Evolutionary conservation across 2,797 vertebrate species (phyloP), one percentile per base, ranked within the genome.

Genomic region (Anabas testudineus): DNA sequence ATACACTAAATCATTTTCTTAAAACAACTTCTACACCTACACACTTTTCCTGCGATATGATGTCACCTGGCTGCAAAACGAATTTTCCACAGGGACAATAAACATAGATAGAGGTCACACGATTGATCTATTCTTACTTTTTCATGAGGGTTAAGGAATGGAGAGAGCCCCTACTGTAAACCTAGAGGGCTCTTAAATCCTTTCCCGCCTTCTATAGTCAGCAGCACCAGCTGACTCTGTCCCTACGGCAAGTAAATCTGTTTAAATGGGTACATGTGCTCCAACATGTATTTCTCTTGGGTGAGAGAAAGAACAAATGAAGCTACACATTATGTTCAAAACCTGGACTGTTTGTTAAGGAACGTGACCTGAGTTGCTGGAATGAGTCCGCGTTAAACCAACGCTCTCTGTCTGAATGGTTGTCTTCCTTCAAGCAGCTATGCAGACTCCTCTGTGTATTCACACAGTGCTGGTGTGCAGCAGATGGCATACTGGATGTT

Each of bases 401-500:
- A 45, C 28, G 0, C 10, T 26, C 26, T 54, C 36, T 30, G 42
- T 36, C 14, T 57, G 43, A 77, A 63, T 43, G 45, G 60, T 41
- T 1, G 9, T 55, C 28, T 67, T 36, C 36, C 34, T 56, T n/a
- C 3, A 51, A 78, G 22, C 36, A 16, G 62, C 66, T 51, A 61
- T 51, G 26, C 60, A 55, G 62, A 58, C 56, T 63, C 47, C 41
- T 36, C 37, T 70, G 46, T 43, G 54, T 32, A 2, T 68, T 54
- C 67, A 41, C 47, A 46, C 45, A 56, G 15, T 52, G 43, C 46
- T 34, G 62, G 28, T 57, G 42, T 69, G 74, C 65, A 80, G 72
- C 76, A 82, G 81, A 82, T 81, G 81, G 74, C 52, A 2, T 14
- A 10, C 36, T 79, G 65, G 72, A 71, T 83, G 65, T 41, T 79